phyloP scores from a whole-genome alignment of 2,797 vertebrate species.

The Sebastes hopkinsi region DNA sequence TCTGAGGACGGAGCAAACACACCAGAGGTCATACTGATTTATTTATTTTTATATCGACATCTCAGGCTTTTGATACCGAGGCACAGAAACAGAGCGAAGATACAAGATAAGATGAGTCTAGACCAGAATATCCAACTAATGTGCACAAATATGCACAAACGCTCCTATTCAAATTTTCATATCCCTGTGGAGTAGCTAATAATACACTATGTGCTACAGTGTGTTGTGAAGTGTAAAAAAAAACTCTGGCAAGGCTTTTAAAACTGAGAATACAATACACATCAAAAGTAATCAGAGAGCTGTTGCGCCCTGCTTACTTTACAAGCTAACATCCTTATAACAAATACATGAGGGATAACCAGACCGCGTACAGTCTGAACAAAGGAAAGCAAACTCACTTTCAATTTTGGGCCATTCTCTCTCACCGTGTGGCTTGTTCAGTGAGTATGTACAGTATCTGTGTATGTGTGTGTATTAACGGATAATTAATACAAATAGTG shows the following conservation, averaged over 20 bases:
- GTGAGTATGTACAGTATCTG: not conserved
- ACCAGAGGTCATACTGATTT: not conserved
- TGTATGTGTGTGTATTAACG: not conserved
- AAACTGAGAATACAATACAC: not conserved
- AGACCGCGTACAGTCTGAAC: not conserved
- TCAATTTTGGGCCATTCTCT: not conserved
- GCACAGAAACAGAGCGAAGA: slow-evolving; percentile 9
- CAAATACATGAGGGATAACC: slow-evolving; percentile 1
- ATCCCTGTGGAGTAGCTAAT: not conserved
- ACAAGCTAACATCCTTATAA: not conserved
- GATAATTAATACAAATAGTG: not conserved
- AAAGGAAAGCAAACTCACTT: not conserved
- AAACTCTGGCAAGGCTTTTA: not conserved
- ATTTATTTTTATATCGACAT: not conserved
- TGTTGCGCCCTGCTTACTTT: not conserved
- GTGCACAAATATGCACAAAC: not conserved
- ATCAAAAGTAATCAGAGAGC: slow-evolving; percentile 4
- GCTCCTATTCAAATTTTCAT: slow-evolving; percentile 10
- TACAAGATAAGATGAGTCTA: not conserved
- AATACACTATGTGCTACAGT: not conserved
- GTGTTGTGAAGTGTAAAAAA: not conserved
- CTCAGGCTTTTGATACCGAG: not conserved
- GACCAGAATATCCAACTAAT: not conserved
- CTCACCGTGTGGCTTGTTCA: accelerated
- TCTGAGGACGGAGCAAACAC: slow-evolving; percentile 1